Conservation (phyloP, 2,113 vertebrate species). For the Plecotus auritus region DNA sequence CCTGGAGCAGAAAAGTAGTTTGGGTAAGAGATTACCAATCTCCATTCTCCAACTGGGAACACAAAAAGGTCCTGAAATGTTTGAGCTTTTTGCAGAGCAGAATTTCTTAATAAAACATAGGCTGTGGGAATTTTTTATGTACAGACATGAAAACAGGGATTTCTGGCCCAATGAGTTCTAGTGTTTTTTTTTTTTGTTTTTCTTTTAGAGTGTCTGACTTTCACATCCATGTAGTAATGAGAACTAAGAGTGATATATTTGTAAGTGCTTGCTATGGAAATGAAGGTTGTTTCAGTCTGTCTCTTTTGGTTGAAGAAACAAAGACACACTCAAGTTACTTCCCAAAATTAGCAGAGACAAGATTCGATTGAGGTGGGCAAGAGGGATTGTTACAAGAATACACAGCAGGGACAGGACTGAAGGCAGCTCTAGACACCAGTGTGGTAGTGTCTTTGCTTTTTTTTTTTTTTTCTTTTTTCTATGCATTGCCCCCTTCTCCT, state of each 20-base stretch:
- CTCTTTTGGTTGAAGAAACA: conserved; percentile 35
- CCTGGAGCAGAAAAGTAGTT: neutral
- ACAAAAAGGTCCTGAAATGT: conserved; percentile 1
- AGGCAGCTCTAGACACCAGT: neutral
- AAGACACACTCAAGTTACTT: neutral
- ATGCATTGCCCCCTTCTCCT: neutral
- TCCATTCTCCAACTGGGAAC: neutral
- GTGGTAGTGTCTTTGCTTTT: neutral
- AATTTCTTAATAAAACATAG: neutral
- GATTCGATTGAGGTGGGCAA: neutral
- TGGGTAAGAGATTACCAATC: neutral
- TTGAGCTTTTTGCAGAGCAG: neutral
- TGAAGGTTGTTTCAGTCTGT: neutral
- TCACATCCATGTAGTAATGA: conserved; percentile 37
- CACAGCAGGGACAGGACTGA: neutral
- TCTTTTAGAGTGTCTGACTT: conserved; percentile 33
- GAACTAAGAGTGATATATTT: neutral
- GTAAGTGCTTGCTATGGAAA: neutral
- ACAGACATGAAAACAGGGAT: conserved; percentile 21
- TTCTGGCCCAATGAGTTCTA: conserved; percentile 34
- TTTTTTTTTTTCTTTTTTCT: neutral
- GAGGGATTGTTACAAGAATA: neutral
- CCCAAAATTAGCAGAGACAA: neutral
- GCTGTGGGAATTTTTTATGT: neutral
- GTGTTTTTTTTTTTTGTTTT: conserved; percentile 49